Percentiles rank a stretch among this genome's conserved stretches.
Conservation (phyloP, 2,797 vertebrate genomes). For the Chrosomus eos region DNA sequence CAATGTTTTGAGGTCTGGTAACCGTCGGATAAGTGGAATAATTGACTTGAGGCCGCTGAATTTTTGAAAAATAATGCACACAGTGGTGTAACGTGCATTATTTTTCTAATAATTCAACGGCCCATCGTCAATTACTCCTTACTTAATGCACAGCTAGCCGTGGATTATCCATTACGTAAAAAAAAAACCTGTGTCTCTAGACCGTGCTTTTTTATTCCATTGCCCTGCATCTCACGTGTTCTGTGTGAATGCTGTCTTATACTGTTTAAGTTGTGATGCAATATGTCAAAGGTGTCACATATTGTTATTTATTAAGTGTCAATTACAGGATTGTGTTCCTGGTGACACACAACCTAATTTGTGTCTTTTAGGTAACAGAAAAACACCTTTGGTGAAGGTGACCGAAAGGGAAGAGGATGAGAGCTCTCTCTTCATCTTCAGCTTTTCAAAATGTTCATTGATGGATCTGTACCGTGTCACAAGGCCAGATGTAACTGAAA, state of each 20-base stretch:
- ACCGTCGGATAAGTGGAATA: too few relatives aligned
- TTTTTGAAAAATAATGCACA: too few relatives aligned
- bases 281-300: neutral
- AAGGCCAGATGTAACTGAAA: constrained; percentile 21
- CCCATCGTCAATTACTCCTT: too few relatives aligned
- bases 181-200: neutral
- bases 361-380: constrained; percentile 42
- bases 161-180: neutral
- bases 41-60: too few relatives aligned
- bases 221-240: neutral
- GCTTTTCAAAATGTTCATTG: constrained; percentile 21
- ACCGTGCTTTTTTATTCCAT: neutral
- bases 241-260: neutral
- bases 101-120: too few relatives aligned
- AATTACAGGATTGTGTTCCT: neutral
- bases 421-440: constrained; percentile 32
- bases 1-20: too few relatives aligned
- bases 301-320: neutral
- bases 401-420: constrained; percentile 1
- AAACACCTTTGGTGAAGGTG: neutral
- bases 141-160: neutral
- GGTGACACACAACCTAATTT: neutral
- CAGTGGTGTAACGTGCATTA: too few relatives aligned
- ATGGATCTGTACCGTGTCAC: neutral
- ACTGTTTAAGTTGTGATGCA: neutral